These are phyloP conservation scores for Sebastes minor DNA, from an alignment of 2,797 vertebrate species.

Conservation along the genomic window DNA sequence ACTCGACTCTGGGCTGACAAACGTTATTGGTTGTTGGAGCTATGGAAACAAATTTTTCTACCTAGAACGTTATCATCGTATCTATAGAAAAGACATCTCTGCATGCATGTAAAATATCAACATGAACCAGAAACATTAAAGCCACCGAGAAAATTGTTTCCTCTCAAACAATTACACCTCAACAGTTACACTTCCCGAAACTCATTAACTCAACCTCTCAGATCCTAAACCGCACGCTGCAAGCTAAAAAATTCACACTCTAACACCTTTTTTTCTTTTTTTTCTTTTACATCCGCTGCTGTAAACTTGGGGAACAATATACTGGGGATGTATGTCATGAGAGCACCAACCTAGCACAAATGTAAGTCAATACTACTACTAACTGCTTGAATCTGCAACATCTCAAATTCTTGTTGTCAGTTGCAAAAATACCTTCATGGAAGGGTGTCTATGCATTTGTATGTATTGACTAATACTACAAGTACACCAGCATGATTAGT, in stretches of 20 bases:
- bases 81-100: not conserved
- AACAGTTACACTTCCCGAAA: not conserved
- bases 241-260: too few species aligned
- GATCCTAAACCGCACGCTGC: not conserved
- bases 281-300: too few species aligned
- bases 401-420: not conserved
- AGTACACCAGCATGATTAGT: not conserved
- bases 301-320: not conserved
- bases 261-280: too few species aligned
- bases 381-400: not conserved
- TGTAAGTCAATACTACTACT: not conserved
- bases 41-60: not conserved
- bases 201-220: not conserved
- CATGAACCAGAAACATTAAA: not conserved
- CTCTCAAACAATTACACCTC: not conserved
- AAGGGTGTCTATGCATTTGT: too few species aligned
- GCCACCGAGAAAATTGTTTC: not conserved
- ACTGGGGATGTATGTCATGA: not conserved
- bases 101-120: too few species aligned
- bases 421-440: not conserved
- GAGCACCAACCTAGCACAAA: not conserved
- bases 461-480: too few species aligned
- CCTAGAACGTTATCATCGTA: too few species aligned
- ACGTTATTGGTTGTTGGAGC: not conserved
- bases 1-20: not conserved